phyloP scores from a whole-genome alignment of 2,113 vertebrate genomes.

The Prinia subflava region DNA sequence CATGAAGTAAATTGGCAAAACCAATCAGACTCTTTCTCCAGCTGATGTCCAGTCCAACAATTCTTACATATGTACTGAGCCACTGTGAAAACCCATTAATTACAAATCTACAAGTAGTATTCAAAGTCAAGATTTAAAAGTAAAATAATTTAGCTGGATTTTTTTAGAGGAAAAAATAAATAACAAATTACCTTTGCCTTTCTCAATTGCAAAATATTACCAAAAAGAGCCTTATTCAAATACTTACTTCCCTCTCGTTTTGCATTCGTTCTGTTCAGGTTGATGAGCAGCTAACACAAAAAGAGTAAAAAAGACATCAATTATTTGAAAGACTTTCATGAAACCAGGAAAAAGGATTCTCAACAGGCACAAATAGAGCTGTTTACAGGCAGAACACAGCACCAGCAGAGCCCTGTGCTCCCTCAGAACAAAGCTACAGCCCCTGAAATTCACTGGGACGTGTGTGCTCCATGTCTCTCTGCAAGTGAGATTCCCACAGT shows the following conservation, averaged over 20 bases:
- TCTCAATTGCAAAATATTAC: not conserved
- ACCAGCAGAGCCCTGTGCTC: not conserved
- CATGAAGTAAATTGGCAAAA: not conserved
- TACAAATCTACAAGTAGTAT: not conserved
- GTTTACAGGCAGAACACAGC: not conserved
- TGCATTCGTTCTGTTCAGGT: conserved; percentile 76
- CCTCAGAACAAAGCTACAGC: not conserved
- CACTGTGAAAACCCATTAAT: not conserved
- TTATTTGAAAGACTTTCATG: not conserved
- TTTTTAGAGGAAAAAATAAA: not conserved
- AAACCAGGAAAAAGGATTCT: not conserved
- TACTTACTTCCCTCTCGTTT: conserved; percentile 91
- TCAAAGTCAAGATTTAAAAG: not conserved
- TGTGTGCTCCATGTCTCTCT: not conserved
- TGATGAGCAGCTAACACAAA: conserved; percentile 72
- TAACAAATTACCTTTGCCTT: not conserved
- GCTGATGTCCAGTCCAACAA: not conserved
- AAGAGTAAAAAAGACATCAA: not conserved
- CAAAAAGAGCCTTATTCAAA: not conserved
- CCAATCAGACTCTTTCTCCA: not conserved
- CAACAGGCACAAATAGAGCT: not conserved
- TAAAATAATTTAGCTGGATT: not conserved
- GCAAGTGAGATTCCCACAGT: not conserved
- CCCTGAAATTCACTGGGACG: not conserved
- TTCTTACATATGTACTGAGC: accelerated